Evolutionary conservation across 2,797 vertebrate species (phyloP).

Genomic region (Dromococcyx pavoninus): DNA sequence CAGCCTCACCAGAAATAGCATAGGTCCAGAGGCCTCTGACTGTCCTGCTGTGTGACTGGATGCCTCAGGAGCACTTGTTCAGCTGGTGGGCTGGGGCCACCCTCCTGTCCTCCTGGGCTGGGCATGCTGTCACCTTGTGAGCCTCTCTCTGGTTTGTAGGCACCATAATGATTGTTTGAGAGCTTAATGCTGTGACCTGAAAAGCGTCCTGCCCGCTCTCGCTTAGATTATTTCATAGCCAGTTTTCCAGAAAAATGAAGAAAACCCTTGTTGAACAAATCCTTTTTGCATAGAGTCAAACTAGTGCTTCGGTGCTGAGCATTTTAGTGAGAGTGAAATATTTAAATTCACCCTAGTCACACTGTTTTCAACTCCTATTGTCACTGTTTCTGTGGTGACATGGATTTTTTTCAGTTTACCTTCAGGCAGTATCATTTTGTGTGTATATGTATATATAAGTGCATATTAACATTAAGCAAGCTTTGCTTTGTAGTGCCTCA

Average conservation of each 20-base stretch:
- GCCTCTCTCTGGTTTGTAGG: background rate
- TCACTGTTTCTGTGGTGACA: background rate
- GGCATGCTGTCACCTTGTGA: constrained; percentile 62
- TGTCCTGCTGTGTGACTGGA: background rate
- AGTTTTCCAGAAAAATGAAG: background rate
- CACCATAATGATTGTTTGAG: background rate
- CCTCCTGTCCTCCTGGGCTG: background rate
- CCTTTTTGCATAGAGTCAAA: background rate
- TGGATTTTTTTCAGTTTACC: background rate
- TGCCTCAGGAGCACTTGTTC: background rate
- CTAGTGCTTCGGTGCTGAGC: background rate
- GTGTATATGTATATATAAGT: background rate
- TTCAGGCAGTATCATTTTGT: background rate
- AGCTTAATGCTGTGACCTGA: background rate
- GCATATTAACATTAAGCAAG: background rate
- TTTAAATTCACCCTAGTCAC: background rate
- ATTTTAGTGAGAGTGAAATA: background rate
- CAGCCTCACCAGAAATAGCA: too few relatives aligned
- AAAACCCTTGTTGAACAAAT: background rate
- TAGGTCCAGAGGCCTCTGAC: background rate
- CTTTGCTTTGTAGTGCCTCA: background rate
- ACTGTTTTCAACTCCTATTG: background rate
- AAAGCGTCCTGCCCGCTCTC: background rate
- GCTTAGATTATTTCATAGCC: background rate
- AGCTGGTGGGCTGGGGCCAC: background rate